A percentile compares a stretch with the other conserved stretches of the same genome.
phyloP scores from a whole-genome alignment of 2,113 vertebrate species.

The Pogona vitticeps region DNA sequence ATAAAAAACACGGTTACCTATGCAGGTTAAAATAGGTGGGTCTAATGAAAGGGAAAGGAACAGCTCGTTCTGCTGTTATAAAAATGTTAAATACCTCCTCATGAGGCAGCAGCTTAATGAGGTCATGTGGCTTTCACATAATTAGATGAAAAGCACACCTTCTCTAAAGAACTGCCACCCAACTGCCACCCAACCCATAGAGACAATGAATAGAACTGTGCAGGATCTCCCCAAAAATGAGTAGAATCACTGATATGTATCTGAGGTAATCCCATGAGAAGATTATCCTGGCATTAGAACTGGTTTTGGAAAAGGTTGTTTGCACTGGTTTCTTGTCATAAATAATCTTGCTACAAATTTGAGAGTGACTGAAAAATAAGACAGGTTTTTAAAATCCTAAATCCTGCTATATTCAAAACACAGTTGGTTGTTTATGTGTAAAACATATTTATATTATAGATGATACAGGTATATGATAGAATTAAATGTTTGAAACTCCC shows the following conservation, averaged over 20 bases:
- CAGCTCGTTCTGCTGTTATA: background rate
- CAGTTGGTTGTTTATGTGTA: background rate
- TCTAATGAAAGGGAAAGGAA: accelerated
- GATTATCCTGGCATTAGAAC: background rate
- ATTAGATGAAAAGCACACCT: background rate
- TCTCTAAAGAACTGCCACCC: accelerated
- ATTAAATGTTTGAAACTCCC: background rate
- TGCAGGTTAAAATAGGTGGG: background rate
- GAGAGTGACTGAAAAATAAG: background rate
- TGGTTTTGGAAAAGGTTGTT: constrained; percentile 34
- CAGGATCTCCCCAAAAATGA: background rate
- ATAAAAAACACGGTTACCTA: background rate
- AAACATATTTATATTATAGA: background rate
- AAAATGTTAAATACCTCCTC: background rate
- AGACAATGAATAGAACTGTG: background rate
- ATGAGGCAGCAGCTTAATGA: accelerated
- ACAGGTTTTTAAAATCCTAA: too few species aligned
- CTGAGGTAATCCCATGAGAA: background rate
- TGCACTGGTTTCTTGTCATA: constrained; percentile 5
- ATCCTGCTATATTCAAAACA: background rate
- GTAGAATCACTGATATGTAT: constrained; percentile 5
- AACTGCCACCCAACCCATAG: background rate
- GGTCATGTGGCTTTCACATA: background rate
- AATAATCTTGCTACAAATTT: background rate
- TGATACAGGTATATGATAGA: background rate